These are phyloP conservation scores for Macaria notata DNA, from an alignment of 2,888 invertebrate species.

Conservation along the genomic window DNA sequence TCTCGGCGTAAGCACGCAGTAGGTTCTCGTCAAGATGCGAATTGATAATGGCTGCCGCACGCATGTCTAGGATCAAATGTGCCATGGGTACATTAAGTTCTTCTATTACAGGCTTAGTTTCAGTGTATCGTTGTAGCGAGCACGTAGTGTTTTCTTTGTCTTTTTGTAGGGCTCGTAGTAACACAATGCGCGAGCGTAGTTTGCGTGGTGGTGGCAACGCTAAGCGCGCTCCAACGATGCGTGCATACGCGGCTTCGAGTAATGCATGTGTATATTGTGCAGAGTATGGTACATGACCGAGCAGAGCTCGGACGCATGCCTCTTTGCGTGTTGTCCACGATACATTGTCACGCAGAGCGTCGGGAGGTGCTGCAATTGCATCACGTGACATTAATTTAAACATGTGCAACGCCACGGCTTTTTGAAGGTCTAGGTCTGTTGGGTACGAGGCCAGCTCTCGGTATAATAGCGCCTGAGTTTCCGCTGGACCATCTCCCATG, in stretches of 20 bases:
- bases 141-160: conserved; percentile 9
- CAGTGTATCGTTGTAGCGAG: conserved; percentile 35
- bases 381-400: conserved; percentile 42
- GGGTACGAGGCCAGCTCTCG: conserved; percentile 38
- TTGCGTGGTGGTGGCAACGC: conserved; percentile 29
- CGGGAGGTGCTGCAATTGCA: conserved; percentile 26
- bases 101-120: conserved; percentile 38
- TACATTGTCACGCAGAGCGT: conserved; percentile 18
- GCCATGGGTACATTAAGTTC: conserved; percentile 34
- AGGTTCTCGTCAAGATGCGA: conserved; percentile 42
- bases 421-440: conserved; percentile 46
- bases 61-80: conserved; percentile 13
- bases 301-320: conserved; percentile 42
- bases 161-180: conserved; percentile 37
- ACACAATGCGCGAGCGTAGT: conserved; percentile 44
- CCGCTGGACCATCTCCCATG: conserved; percentile 51
- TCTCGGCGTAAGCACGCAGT: conserved; percentile 42
- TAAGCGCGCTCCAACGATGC: conserved; percentile 34
- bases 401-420: conserved; percentile 52
- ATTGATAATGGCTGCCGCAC: conserved; percentile 50
- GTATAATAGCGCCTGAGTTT: conserved; percentile 41
- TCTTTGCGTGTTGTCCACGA: conserved; percentile 45
- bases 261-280: conserved; percentile 51
- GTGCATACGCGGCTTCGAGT: conserved; percentile 45
- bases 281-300: conserved; percentile 51